Evolutionary conservation across 2,888 invertebrate species (phyloP).

Genomic region (Nesidiocoris tenuis): DNA sequence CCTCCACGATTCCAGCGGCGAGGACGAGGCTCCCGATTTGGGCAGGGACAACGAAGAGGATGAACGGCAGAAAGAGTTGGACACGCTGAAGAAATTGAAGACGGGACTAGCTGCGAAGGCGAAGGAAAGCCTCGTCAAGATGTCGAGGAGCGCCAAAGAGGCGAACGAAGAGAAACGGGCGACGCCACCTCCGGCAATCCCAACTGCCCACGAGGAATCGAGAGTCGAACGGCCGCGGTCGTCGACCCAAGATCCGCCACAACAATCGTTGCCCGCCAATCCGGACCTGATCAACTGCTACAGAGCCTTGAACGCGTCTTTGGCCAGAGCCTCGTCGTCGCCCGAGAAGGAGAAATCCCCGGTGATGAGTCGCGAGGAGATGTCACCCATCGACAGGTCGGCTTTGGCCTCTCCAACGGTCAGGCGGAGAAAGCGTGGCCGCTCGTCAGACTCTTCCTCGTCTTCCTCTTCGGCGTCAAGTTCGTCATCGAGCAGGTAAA

Average conservation of each 20-base stretch:
- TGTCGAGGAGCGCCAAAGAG: slow-evolving; percentile 19
- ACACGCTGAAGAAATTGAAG: slow-evolving; percentile 57
- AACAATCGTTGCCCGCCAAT: not conserved
- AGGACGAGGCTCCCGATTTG: slow-evolving; percentile 59
- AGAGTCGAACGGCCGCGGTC: not conserved
- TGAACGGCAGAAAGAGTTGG: slow-evolving; percentile 60
- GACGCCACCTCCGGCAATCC: not conserved
- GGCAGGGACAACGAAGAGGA: slow-evolving; percentile 64
- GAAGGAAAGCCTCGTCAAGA: slow-evolving; percentile 60
- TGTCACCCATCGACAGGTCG: slow-evolving; percentile 49
- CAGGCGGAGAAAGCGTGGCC: slow-evolving; percentile 43
- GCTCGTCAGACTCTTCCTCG: slow-evolving; percentile 48
- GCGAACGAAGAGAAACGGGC: slow-evolving; percentile 14
- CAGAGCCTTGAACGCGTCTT: not conserved
- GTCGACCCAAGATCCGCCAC: not conserved
- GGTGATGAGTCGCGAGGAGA: slow-evolving; percentile 39
- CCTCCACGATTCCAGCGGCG: slow-evolving; percentile 60
- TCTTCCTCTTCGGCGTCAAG: slow-evolving; percentile 45
- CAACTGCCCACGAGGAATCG: not conserved
- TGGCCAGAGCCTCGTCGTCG: not conserved
- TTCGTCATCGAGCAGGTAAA: slow-evolving; percentile 44
- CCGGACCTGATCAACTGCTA: not conserved
- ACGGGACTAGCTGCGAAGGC: slow-evolving; percentile 70
- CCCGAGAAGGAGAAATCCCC: slow-evolving; percentile 21
- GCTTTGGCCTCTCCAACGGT: slow-evolving; percentile 51